Evolutionary conservation across 2,113 vertebrate species (phyloP), one percentile per base, ranked within the genome.

Genomic region (Nyctereutes procyonoides): DNA sequence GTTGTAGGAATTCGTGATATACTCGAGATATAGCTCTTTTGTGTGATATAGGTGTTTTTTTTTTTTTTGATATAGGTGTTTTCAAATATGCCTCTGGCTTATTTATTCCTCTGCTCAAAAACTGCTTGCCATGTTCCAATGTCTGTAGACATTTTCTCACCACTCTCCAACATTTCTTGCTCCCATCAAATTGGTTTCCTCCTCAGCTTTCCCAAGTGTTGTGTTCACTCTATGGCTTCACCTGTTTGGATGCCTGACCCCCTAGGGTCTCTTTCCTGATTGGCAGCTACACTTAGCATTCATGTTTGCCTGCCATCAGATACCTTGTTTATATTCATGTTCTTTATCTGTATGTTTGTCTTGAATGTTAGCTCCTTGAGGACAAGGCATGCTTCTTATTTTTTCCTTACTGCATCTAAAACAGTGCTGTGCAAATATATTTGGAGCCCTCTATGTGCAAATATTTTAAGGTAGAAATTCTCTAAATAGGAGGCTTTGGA

Each of bases 181-280:
- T 76, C 8, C 3, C 9, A 13, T 65, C 20, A 74, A 38, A 17
- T 56, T n/a, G 12, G 4, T 51, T 28, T 87, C 26, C 28, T 67
- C 16, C 3, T 85, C 19, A 30, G 55, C 48, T 83, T 86, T 63
- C 24, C 9, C 13, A 62, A 60, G 32, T 3, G 14, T 28, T 22
- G 7, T 24, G 22, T 8, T 71, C 32, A 17, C 8, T 84, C 62
- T 17, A 17, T 62, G 22, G 7, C 53, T 73, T 83, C 32, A 48
- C 24, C 13, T 4, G 0, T 60, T 32, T 56, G n/a, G 71, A 28
- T 53, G 10, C 8, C 15, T 86, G 5, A 1, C 4, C 16, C 9
- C 3, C 0, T 5, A 62, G 17, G 30, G 24, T 76, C 30, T 56
- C 10, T n/a, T 8, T 19, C 0, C 15, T 3, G 13, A 53, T 5